Conservation (phyloP, 2,797 vertebrate species). For the Myotis myotis region DNA sequence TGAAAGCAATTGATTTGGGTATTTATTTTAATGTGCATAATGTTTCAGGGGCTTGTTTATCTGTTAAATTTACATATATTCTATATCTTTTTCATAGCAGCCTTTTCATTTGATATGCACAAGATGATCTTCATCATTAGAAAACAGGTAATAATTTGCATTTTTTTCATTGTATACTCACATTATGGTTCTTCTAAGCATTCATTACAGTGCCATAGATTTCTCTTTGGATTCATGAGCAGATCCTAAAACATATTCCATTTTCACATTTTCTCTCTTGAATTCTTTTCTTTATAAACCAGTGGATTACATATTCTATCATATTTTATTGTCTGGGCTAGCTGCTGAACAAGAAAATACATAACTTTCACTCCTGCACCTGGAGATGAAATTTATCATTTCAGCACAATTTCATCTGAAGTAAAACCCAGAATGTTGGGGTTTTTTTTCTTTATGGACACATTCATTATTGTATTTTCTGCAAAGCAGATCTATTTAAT, state of each 20-base stretch:
- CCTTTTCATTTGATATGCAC: neutral
- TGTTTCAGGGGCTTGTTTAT: neutral
- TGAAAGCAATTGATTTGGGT: neutral
- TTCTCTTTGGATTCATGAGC: neutral
- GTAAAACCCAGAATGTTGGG: neutral
- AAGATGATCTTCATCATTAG: neutral
- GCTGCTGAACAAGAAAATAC: constrained; percentile 47
- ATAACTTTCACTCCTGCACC: neutral
- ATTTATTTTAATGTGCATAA: neutral
- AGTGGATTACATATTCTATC: neutral
- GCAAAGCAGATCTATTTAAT: constrained; percentile 9
- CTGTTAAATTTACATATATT: neutral
- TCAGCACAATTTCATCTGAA: neutral
- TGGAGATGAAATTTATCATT: constrained; percentile 51
- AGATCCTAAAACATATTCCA: neutral
- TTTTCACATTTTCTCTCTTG: neutral
- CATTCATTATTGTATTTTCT: constrained; percentile 31
- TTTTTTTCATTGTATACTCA: neutral
- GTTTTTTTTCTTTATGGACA: neutral
- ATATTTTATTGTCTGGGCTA: constrained; percentile 9
- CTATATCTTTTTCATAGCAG: neutral
- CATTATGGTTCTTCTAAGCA: constrained; percentile 16
- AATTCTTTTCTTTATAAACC: constrained; percentile 32
- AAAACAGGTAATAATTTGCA: neutral
- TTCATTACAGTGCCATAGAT: neutral